Evolutionary conservation across 2,797 vertebrate genomes (phyloP).

Genomic region (Pachyuromys duprasi): DNA sequence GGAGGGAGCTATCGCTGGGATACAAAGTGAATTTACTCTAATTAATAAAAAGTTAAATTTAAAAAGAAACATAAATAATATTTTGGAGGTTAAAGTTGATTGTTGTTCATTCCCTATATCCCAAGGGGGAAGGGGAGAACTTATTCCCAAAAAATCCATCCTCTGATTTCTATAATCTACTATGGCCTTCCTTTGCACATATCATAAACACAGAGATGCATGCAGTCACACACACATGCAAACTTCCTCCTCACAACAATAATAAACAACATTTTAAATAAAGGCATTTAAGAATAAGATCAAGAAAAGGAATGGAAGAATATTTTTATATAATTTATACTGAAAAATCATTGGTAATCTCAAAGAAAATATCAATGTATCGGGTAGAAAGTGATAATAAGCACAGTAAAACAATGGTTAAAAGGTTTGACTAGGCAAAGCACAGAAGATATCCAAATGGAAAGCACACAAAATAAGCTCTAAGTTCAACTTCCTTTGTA

Average conservation of each 20-base stretch:
- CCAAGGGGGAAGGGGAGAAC: background rate
- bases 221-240: background rate
- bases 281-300: constrained; percentile 36
- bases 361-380: background rate
- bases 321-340: constrained; percentile 10
- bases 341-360: background rate
- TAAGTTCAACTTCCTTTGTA: constrained; percentile 27
- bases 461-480: background rate
- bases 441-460: background rate
- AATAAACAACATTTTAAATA: background rate
- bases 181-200: background rate
- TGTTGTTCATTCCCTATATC: background rate
- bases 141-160: background rate
- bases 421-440: background rate
- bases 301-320: background rate
- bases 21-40: too few species aligned
- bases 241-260: background rate
- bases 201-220: background rate
- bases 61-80: background rate
- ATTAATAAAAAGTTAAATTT: too few species aligned
- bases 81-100: background rate
- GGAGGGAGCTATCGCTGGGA: too few species aligned
- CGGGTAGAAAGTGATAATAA: constrained; percentile 2
- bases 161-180: background rate
- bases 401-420: background rate